phyloP scores from a whole-genome alignment of 1,140 invertebrate species.

The Solen grandis region DNA sequence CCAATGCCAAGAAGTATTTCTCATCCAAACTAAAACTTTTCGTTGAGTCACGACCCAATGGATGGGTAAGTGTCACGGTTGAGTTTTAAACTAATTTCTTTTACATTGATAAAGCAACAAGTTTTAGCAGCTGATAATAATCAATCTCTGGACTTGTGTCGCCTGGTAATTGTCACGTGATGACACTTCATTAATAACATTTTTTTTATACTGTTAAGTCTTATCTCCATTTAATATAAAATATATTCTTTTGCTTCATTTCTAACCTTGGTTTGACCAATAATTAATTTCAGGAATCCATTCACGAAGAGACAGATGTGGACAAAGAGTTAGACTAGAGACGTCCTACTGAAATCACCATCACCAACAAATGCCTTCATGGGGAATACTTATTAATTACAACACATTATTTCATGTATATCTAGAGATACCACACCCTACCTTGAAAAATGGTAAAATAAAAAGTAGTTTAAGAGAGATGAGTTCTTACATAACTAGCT shows the following conservation, averaged over 20 bases:
- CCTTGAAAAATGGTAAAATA: no score
- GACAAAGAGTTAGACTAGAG: constrained; percentile 35
- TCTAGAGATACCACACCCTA: no score
- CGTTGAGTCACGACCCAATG: constrained; percentile 29
- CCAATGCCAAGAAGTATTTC: constrained; percentile 32
- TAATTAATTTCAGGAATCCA: constrained; percentile 37
- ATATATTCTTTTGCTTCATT: background rate
- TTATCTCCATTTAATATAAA: background rate
- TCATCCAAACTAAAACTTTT: constrained; percentile 18
- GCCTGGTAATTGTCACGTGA: no score
- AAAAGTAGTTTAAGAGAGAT: no score
- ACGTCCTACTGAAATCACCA: no score
- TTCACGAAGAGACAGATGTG: constrained; percentile 41
- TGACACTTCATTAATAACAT: background rate
- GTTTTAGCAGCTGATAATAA: background rate
- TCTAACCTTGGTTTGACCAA: background rate
- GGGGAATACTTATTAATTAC: no score
- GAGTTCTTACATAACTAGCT: no score
- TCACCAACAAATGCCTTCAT: no score
- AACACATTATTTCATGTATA: no score
- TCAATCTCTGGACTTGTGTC: no score
- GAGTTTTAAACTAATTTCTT: background rate
- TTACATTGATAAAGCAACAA: background rate
- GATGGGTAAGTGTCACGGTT: constrained; percentile 55
- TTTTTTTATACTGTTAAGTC: background rate